A percentile compares a stretch with the other conserved stretches of the same genome.
Conservation (phyloP, 2,888 invertebrate genomes). For the Xanthia togata region DNA sequence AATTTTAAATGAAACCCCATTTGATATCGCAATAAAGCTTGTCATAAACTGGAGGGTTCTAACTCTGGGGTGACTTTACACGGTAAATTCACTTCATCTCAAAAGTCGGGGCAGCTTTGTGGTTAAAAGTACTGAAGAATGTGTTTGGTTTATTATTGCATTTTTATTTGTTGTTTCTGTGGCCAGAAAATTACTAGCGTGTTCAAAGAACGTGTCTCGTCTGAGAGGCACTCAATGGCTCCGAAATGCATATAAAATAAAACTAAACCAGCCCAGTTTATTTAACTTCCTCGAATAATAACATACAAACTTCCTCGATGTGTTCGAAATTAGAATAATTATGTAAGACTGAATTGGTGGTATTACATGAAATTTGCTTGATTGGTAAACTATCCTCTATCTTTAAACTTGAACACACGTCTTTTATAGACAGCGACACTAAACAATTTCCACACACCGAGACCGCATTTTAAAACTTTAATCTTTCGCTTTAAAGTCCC, state of each 20-base stretch:
- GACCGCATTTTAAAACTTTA: constrained; percentile 35
- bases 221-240: no score
- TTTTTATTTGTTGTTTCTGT: constrained; percentile 26
- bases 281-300: no score
- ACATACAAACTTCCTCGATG: no score
- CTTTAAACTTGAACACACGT: background rate
- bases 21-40: constrained; percentile 70
- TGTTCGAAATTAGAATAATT: background rate
- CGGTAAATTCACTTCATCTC: constrained; percentile 58
- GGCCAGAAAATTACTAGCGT: background rate
- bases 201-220: background rate
- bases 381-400: background rate
- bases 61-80: constrained; percentile 54
- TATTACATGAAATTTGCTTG: background rate
- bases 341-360: background rate
- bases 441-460: constrained; percentile 18
- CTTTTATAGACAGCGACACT: background rate
- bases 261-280: no score
- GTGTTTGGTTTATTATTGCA: constrained; percentile 17
- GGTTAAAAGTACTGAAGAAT: constrained; percentile 31
- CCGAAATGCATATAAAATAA: no score
- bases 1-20: constrained; percentile 74
- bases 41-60: constrained; percentile 66
- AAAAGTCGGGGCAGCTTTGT: constrained; percentile 39
- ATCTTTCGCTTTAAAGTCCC: constrained; percentile 24